These are phyloP conservation scores for Aphelenchoides fujianensis DNA, from an alignment of 1,140 invertebrate species.

Conservation along the genomic window DNA sequence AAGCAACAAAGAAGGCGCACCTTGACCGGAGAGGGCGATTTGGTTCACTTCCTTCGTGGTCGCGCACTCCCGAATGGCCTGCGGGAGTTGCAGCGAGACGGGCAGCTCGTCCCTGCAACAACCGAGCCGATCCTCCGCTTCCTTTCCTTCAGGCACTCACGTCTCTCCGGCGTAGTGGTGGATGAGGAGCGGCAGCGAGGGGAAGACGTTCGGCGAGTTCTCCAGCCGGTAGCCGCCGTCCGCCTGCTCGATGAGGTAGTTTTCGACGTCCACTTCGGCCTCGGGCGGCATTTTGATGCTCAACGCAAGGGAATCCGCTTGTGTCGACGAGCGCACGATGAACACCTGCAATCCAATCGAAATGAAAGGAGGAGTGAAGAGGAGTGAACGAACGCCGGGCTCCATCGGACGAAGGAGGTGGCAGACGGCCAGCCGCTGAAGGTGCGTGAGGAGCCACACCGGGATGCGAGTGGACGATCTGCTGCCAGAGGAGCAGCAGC, in stretches of 20 bases:
- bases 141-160: conserved; percentile 68
- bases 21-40: conserved; percentile 82
- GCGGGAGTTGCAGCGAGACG: conserved; percentile 79
- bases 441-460: conserved; percentile 90
- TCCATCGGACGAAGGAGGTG: conserved; percentile 87
- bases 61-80: conserved; percentile 71
- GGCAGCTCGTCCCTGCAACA: conserved; percentile 82
- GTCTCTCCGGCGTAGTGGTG: conserved; percentile 87
- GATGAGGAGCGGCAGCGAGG: conserved; percentile 82
- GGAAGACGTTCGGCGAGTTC: conserved; percentile 85
- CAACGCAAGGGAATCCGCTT: conserved; percentile 85
- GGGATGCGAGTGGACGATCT: conserved; percentile 80
- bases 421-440: conserved; percentile 83
- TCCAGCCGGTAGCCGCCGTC: conserved; percentile 78
- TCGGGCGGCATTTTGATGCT: conserved; percentile 81
- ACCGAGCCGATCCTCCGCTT: neutral
- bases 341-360: conserved; percentile 87
- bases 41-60: conserved; percentile 84
- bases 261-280: conserved; percentile 84
- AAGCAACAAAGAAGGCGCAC: conserved; percentile 59
- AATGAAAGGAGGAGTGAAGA: no score
- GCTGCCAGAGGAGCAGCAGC: conserved; percentile 10
- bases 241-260: conserved; percentile 80
- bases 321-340: conserved; percentile 86
- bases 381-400: conserved; percentile 80